Percentiles rank a stretch among this genome's conserved stretches.
phyloP scores from a whole-genome alignment of 2,888 invertebrate genomes.

The Sinodicranocentrus sp. region DNA sequence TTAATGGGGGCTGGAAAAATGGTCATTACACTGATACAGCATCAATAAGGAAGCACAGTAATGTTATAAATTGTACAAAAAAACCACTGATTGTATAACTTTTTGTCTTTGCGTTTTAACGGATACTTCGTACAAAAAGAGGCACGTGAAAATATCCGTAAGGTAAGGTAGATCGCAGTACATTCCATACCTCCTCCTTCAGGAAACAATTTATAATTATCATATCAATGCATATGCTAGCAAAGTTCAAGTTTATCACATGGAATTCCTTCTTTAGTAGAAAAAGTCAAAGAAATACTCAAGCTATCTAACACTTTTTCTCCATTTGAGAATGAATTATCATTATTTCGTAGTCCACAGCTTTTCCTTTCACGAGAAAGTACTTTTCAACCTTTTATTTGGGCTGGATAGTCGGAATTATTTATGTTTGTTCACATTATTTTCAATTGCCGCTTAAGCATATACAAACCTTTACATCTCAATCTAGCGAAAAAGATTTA shows the following conservation, averaged over 20 bases:
- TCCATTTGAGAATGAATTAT: conserved; percentile 6
- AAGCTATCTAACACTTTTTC: not conserved
- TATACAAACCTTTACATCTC: conserved; percentile 33
- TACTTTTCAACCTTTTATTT: not conserved
- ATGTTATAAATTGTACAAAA: too few species aligned
- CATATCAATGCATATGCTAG: not conserved
- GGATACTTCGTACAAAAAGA: too few species aligned
- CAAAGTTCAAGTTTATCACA: not conserved
- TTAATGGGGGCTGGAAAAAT: too few species aligned
- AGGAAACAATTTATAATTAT: too few species aligned
- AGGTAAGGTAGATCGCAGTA: too few species aligned
- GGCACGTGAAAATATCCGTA: too few species aligned
- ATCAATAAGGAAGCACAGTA: too few species aligned
- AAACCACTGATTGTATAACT: too few species aligned
- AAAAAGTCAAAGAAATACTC: not conserved
- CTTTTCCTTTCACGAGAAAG: not conserved
- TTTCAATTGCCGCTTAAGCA: conserved; percentile 7
- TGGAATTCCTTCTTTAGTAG: not conserved
- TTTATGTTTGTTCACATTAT: not conserved
- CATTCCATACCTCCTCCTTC: too few species aligned
- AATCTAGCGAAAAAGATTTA: conserved; percentile 11
- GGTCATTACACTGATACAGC: too few species aligned
- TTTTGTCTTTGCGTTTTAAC: too few species aligned
- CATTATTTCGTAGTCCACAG: not conserved
- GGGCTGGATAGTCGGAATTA: not conserved